Percentiles rank a stretch among this genome's conserved stretches.
Conservation (phyloP, 2,888 invertebrate genomes). For the Oligia fasciuncula region DNA sequence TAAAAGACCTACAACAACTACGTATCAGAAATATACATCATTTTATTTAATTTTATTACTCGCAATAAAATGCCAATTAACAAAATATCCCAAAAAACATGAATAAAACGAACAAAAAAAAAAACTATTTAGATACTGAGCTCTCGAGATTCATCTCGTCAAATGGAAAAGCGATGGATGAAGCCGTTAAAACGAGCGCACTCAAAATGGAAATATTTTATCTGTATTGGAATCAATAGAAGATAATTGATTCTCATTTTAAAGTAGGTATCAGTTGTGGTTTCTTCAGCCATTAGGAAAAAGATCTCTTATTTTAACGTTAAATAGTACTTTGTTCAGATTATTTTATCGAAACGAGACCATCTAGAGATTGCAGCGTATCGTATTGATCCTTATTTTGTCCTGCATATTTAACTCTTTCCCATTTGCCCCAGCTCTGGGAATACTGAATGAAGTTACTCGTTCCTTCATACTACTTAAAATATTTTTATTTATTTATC, state of each 20-base stretch:
- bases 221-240: neutral
- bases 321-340: neutral
- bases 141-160: neutral
- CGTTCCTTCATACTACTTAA: slow-evolving; percentile 7
- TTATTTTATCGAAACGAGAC: neutral
- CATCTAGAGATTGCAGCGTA: neutral
- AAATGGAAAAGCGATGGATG: neutral
- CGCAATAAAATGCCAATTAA: neutral
- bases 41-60: neutral
- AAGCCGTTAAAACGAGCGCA: neutral
- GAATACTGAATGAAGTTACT: slow-evolving; percentile 4
- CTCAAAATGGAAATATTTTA: neutral
- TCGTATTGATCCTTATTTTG: neutral
- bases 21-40: neutral
- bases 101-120: neutral
- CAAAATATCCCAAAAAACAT: neutral
- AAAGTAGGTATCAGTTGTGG: neutral
- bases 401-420: neutral
- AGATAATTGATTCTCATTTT: neutral
- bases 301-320: neutral
- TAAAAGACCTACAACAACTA: no score
- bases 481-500: no score
- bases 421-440: neutral
- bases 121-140: neutral
- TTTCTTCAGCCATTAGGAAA: neutral